Conservation (phyloP, 2,888 invertebrate species). For the Drosophila prostipennis region DNA sequence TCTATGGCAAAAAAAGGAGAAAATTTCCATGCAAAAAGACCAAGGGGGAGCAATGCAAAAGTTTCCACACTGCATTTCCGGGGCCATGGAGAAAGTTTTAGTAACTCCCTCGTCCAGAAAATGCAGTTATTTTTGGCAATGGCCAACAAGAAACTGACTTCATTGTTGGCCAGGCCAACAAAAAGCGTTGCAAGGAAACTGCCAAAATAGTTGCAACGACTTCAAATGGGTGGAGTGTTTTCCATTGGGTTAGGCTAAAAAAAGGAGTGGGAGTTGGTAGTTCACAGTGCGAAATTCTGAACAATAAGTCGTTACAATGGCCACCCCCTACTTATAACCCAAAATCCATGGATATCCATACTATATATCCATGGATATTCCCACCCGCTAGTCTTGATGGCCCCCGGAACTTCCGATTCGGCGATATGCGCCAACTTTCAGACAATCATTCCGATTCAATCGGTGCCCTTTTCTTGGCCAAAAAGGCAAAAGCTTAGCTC, state of each 20-base stretch:
- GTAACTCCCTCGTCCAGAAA: slow-evolving; percentile 69
- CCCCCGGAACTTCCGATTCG: slow-evolving; percentile 70
- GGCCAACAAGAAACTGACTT: slow-evolving; percentile 75
- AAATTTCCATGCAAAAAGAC: slow-evolving; percentile 51
- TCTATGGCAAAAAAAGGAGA: slow-evolving; percentile 12
- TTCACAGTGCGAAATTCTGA: slow-evolving; percentile 62
- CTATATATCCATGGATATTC: neutral
- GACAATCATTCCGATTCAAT: slow-evolving; percentile 75
- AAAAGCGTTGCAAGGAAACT: slow-evolving; percentile 58
- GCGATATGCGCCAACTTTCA: slow-evolving; percentile 77
- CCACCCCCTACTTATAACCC: slow-evolving; percentile 38
- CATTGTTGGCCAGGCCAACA: slow-evolving; percentile 73
- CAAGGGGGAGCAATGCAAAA: slow-evolving; percentile 23
- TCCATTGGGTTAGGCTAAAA: no score
- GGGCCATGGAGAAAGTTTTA: slow-evolving; percentile 55
- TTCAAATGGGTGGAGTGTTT: slow-evolving; percentile 15
- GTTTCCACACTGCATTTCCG: slow-evolving; percentile 66
- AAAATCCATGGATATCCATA: neutral
- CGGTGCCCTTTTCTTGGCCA: slow-evolving; percentile 59
- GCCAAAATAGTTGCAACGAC: slow-evolving; percentile 70
- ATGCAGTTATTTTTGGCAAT: slow-evolving; percentile 64
- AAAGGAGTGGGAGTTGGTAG: slow-evolving; percentile 5
- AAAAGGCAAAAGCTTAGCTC: slow-evolving; percentile 72
- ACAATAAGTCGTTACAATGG: slow-evolving; percentile 71
- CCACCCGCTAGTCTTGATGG: slow-evolving; percentile 75